Percentiles rank a stretch among this genome's conserved stretches.
Conservation (phyloP, 1,140 invertebrate genomes). For the Bombus pyrosoma region DNA sequence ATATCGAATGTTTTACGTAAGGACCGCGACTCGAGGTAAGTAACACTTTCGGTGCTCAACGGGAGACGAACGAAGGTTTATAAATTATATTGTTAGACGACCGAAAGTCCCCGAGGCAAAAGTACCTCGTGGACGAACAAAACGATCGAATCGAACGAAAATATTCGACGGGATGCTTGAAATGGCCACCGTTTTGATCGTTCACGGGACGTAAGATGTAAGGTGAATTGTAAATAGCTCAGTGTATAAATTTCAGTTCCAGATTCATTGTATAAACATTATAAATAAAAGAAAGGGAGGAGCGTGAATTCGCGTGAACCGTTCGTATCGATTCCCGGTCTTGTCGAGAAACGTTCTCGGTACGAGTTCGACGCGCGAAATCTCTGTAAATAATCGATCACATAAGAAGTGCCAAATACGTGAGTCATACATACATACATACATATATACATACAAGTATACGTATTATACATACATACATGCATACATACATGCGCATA, state of each 20-base stretch:
- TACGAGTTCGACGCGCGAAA: constrained; percentile 25
- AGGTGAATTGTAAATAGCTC: constrained; percentile 73
- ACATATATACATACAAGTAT: not conserved
- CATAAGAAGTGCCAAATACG: constrained; percentile 71
- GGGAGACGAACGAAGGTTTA: constrained; percentile 30
- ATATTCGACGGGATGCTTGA: not conserved
- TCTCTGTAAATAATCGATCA: constrained; percentile 60
- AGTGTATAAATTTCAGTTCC: constrained; percentile 74
- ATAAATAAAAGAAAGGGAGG: constrained; percentile 24
- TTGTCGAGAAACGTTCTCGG: constrained; percentile 19
- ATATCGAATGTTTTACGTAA: constrained; percentile 72
- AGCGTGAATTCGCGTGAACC: constrained; percentile 21
- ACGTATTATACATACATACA: not conserved
- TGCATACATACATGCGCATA: not conserved
- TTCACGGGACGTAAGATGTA: constrained; percentile 31
- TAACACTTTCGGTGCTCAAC: constrained; percentile 61
- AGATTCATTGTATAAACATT: constrained; percentile 72
- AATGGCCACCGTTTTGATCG: not conserved
- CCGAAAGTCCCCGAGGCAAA: constrained; percentile 7
- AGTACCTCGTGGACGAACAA: not conserved
- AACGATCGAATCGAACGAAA: not conserved
- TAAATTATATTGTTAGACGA: constrained; percentile 51
- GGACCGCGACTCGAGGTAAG: constrained; percentile 58
- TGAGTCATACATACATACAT: constrained; percentile 4
- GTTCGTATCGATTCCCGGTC: constrained; percentile 34